phyloP scores from a whole-genome alignment of 2,113 vertebrate genomes.

The Panthera tigris region DNA sequence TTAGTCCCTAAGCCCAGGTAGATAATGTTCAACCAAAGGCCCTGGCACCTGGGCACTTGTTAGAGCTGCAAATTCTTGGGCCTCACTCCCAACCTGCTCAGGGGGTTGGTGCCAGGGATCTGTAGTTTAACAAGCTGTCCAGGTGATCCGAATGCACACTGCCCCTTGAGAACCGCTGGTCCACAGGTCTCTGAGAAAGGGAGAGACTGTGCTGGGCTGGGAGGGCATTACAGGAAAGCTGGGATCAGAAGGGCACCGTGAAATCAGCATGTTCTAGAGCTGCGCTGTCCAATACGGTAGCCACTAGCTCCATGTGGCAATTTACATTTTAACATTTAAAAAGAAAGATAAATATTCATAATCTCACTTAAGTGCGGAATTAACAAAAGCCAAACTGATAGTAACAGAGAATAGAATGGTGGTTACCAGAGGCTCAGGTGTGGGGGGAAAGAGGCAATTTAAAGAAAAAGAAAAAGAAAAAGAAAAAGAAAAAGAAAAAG shows the following conservation, averaged over 20 bases:
- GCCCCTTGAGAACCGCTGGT: neutral
- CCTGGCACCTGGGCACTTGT: neutral
- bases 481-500: neutral
- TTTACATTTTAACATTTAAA: neutral
- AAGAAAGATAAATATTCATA: neutral
- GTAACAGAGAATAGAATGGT: neutral
- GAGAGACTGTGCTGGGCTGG: neutral
- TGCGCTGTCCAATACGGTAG: rapidly evolving
- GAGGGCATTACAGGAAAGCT: neutral
- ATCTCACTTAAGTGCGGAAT: neutral
- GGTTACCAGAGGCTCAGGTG: neutral
- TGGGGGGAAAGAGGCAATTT: neutral
- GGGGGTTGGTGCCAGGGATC: neutral
- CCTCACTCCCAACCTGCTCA: neutral
- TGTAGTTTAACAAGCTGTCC: neutral
- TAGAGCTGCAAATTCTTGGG: constrained; percentile 13
- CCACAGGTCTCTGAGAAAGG: neutral
- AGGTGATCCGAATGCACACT: neutral
- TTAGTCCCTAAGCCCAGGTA: neutral
- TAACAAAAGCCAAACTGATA: neutral
- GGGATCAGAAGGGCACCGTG: neutral
- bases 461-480: neutral
- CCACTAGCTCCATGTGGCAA: neutral
- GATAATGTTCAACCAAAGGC: neutral
- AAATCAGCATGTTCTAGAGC: neutral